phyloP scores from a whole-genome alignment of 2,797 vertebrate genomes.

The Bradypodion pumilum region DNA sequence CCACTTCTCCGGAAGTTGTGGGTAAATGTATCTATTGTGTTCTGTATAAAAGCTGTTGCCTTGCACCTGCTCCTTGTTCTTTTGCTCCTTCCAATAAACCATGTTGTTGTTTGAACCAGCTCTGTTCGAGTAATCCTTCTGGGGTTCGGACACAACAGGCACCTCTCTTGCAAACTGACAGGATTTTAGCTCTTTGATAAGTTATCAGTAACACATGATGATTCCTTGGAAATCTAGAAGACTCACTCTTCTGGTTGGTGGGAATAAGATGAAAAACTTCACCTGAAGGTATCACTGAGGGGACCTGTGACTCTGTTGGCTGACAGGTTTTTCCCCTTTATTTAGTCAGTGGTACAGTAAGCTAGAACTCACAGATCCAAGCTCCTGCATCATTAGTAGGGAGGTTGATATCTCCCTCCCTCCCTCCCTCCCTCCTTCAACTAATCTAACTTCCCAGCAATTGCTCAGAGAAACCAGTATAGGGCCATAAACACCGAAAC shows the following conservation, averaged over 20 bases:
- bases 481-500: neutral
- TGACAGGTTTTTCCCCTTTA: neutral
- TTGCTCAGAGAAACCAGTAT: neutral
- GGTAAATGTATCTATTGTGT: too few relatives aligned
- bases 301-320: neutral
- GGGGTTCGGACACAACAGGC: too few relatives aligned
- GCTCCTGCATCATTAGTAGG: neutral
- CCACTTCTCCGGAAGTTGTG: too few relatives aligned
- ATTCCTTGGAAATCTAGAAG: neutral
- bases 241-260: neutral
- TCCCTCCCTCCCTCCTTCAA: neutral
- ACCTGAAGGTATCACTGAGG: neutral
- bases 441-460: neutral
- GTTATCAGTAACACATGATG: too few relatives aligned
- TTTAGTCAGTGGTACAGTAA: neutral
- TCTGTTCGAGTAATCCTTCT: too few relatives aligned
- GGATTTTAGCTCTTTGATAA: too few relatives aligned
- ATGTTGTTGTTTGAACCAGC: too few relatives aligned
- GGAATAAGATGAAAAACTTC: neutral
- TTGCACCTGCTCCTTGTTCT: too few relatives aligned
- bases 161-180: too few relatives aligned
- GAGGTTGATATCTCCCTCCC: neutral
- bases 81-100: too few relatives aligned
- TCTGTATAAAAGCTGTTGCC: too few relatives aligned
- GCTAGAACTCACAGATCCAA: neutral